Percentiles rank a stretch among this genome's conserved stretches.
These are phyloP conservation scores for Atta colombica DNA, from an alignment of 1,140 invertebrate genomes.

Conservation along the genomic window DNA sequence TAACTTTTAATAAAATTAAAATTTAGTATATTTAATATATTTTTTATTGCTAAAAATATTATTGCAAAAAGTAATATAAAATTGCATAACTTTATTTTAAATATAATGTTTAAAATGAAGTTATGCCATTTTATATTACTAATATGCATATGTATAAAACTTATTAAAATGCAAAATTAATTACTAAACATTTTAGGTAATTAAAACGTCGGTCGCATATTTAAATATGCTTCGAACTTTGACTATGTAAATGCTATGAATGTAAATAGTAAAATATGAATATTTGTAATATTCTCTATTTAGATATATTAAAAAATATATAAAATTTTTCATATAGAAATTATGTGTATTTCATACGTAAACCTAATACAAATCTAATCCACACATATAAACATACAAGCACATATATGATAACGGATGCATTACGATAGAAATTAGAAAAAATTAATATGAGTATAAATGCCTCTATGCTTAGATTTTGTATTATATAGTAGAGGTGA, in stretches of 20 bases:
- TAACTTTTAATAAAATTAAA: background rate
- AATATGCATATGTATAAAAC: background rate
- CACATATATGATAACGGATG: too few species aligned
- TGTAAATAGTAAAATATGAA: background rate
- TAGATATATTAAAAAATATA: slow-evolving; percentile 17
- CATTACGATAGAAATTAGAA: too few species aligned
- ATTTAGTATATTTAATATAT: background rate
- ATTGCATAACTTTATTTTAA: background rate
- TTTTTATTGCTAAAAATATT: background rate
- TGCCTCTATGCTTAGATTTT: too few species aligned
- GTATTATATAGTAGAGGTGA: too few species aligned
- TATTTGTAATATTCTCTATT: slow-evolving; percentile 30
- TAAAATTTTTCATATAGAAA: background rate
- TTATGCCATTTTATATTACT: too few species aligned
- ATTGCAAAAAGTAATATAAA: background rate
- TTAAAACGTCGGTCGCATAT: slow-evolving; percentile 54
- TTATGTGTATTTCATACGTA: background rate
- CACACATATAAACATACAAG: background rate
- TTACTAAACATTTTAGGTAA: slow-evolving; percentile 42
- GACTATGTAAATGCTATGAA: slow-evolving; percentile 23
- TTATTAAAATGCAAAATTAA: slow-evolving; percentile 5
- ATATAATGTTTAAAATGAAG: too few species aligned
- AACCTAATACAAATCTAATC: slow-evolving; percentile 13
- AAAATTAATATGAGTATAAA: too few species aligned
- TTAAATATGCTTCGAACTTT: slow-evolving; percentile 51